Evolutionary conservation across 1,140 invertebrate genomes (phyloP), one percentile per base, ranked within the genome.

Genomic region (Apis cerana): DNA sequence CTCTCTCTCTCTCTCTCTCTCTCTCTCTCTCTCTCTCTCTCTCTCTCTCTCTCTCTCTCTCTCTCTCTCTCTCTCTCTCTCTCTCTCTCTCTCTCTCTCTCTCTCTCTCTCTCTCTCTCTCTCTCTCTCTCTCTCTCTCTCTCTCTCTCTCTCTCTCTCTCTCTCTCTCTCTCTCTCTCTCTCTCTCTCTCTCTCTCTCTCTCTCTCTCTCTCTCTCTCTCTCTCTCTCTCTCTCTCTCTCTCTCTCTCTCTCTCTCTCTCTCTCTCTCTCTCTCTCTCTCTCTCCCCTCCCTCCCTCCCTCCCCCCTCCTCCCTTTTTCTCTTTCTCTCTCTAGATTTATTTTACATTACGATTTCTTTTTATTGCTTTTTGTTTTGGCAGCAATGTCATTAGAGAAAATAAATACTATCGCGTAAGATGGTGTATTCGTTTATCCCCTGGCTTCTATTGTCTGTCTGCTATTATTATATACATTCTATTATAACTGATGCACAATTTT

Each of bases 401-500:
- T n/a, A 43, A 43, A 13, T 61, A n/a, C 33, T 27, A 59, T 74
- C 58, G 10, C 54, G 68, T 48, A 48, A 52, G 13, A 23, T 70
- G 13, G 68, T 52, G 9, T 70, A 59, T n/a, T 23, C 21, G 21
- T 52, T 82, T n/a, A 64, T 82, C 65, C 74, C 56, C 48, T 62
- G 54, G 69, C 64, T 67, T 82, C 33, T 72, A 23, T 43, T 69
- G 27, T 82, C 27, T 76, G 27, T 78, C 27, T 33, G 67, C 52
- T 52, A 71, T 23, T 75, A 43, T 43, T 71, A 11, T 71, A 15
- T 74, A 23, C 48, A 50, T 85, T 83, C 43, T 61, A 54, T 15
- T 67, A 54, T 33, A 50, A 79, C 62, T 64, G 58, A 84, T 77
- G 85, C 76, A 87, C 85, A 77, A 71, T 77, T 62, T 56, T 77